Conservation (phyloP, 92 coral and sea anemone species). For the Paragorgia papillata region DNA sequence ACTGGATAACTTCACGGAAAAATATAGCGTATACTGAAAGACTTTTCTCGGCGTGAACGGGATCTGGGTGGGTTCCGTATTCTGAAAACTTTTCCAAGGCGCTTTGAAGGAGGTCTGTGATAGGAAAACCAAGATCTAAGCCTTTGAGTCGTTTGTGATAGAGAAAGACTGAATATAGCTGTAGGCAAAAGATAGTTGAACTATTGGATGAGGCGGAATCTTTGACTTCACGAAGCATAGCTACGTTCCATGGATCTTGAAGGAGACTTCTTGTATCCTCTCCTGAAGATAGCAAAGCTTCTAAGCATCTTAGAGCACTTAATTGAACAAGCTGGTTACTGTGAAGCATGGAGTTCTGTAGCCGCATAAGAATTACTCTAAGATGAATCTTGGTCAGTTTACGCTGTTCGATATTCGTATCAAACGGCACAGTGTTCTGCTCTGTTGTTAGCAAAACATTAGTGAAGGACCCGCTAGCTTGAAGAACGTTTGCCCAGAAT, state of each 20-base stretch:
- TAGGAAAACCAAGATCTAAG: not conserved
- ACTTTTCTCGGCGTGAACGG: not conserved
- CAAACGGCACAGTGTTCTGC: not conserved
- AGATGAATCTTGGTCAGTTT: slow-evolving; percentile 25
- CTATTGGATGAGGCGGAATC: slow-evolving; percentile 17
- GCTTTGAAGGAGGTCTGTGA: slow-evolving; percentile 37
- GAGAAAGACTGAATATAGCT: slow-evolving; percentile 57
- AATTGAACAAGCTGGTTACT: slow-evolving; percentile 66
- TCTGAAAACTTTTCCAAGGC: slow-evolving; percentile 39
- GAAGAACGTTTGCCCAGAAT: slow-evolving; percentile 27
- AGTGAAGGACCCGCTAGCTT: not conserved
- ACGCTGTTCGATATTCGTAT: not conserved
- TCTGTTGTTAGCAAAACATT: slow-evolving; percentile 11
- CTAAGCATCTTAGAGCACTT: slow-evolving; percentile 74
- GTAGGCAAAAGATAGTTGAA: slow-evolving; percentile 50
- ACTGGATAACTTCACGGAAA: slow-evolving; percentile 20
- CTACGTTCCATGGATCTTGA: slow-evolving; percentile 70
- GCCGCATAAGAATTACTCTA: slow-evolving; percentile 61
- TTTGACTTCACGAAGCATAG: slow-evolving; percentile 52
- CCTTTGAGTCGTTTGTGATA: slow-evolving; percentile 19
- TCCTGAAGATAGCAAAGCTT: slow-evolving; percentile 53
- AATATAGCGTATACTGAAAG: slow-evolving; percentile 25
- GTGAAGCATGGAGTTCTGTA: slow-evolving; percentile 80
- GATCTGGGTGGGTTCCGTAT: not conserved
- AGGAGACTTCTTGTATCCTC: slow-evolving; percentile 42